Evolutionary conservation across 1,140 invertebrate species (phyloP).

Genomic region (Drosophila rhopaloa): DNA sequence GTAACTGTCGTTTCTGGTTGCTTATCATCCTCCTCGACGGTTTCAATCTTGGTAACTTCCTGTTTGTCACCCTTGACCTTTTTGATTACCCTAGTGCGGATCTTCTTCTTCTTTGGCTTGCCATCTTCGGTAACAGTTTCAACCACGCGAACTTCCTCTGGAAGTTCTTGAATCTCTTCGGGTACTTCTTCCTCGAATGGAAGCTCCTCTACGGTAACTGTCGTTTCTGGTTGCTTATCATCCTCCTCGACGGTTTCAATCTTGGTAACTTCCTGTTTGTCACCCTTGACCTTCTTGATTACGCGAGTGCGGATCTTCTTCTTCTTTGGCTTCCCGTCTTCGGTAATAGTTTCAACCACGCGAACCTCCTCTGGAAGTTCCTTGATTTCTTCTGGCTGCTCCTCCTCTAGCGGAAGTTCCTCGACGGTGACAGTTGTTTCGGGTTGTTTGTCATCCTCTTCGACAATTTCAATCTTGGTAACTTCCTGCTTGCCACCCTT

Average conservation of each 20-base stretch:
- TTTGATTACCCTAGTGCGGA: slow-evolving; percentile 1
- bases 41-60: slow-evolving; percentile 5
- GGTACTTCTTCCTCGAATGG: background rate
- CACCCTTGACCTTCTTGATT: slow-evolving; percentile 8
- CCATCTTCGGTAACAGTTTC: background rate
- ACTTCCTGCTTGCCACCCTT: slow-evolving; percentile 7
- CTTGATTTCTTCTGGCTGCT: background rate
- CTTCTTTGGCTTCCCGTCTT: slow-evolving; percentile 7
- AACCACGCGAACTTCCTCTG: background rate
- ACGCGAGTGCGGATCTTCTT: slow-evolving; percentile 6
- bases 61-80: slow-evolving; percentile 9
- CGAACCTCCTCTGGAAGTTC: slow-evolving; percentile 5
- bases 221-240: background rate
- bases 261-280: slow-evolving; percentile 3
- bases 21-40: slow-evolving; percentile 6
- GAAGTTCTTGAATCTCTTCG: background rate
- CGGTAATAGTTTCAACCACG: slow-evolving; percentile 1
- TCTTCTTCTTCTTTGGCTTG: slow-evolving; percentile 11
- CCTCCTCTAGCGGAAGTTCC: background rate
- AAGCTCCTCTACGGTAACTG: background rate
- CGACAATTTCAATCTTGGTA: slow-evolving; percentile 3
- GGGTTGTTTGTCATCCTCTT: background rate
- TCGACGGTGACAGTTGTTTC: background rate
- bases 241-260: slow-evolving; percentile 10
- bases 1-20: background rate